A percentile compares a stretch with the other conserved stretches of the same genome.
Conservation (phyloP, 2,797 vertebrate genomes). For the Arnoldichthys spilopterus region DNA sequence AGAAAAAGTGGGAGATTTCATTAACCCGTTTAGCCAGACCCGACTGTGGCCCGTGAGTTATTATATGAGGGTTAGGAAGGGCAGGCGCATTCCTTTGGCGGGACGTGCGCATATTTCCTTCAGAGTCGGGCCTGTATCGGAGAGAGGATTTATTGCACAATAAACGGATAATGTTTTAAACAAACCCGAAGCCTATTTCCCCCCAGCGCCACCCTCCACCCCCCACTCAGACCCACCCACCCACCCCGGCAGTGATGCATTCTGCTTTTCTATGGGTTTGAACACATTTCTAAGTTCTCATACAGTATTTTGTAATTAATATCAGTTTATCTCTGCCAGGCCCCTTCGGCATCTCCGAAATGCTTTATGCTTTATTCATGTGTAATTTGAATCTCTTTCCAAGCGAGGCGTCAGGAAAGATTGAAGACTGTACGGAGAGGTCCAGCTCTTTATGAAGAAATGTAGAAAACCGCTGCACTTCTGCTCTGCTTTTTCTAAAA, state of each 20-base stretch:
- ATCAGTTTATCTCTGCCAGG: constrained; percentile 77
- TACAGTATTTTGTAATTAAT: constrained; percentile 74
- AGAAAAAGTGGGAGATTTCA: constrained; percentile 78
- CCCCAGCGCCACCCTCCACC: no score
- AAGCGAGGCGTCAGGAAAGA: constrained; percentile 51
- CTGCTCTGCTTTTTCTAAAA: no score
- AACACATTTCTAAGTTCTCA: constrained; percentile 19
- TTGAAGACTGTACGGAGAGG: neutral
- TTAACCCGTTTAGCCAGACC: constrained; percentile 79
- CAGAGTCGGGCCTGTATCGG: constrained; percentile 36
- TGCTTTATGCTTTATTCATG: constrained; percentile 65
- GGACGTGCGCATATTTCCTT: constrained; percentile 61
- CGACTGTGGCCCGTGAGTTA: constrained; percentile 76
- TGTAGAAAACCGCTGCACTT: neutral
- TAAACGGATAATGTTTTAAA: constrained; percentile 51
- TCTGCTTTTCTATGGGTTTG: constrained; percentile 41
- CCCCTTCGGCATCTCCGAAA: constrained; percentile 66
- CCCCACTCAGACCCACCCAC: no score
- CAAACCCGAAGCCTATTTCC: constrained; percentile 40
- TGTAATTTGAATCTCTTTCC: constrained; percentile 74
- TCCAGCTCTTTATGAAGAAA: constrained; percentile 6
- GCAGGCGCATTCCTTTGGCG: constrained; percentile 72
- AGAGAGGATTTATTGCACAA: constrained; percentile 55
- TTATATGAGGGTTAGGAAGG: constrained; percentile 73
- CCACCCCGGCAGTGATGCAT: constrained; percentile 36